phyloP scores from a whole-genome alignment of 35 echinoderm and acorn worm species.

The Lytechinus pictus region DNA sequence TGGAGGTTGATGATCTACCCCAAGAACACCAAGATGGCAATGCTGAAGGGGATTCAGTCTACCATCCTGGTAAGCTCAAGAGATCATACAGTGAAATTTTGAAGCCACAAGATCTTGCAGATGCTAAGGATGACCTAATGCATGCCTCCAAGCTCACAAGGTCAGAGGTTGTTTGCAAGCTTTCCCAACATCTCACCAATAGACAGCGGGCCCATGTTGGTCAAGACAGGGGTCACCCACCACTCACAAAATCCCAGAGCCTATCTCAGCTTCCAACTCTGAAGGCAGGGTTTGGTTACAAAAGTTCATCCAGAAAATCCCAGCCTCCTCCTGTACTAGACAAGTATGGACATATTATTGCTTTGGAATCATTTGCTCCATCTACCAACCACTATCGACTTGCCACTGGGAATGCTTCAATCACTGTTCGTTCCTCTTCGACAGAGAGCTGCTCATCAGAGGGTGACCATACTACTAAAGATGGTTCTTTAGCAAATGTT shows the following conservation, averaged over 20 bases:
- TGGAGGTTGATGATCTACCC: not conserved
- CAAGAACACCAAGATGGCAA: slow-evolving; percentile 22
- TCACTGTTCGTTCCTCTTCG: not conserved
- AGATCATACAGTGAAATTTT: slow-evolving; percentile 64
- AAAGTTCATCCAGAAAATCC: not conserved
- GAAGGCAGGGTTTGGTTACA: not conserved
- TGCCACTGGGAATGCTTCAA: slow-evolving; percentile 48
- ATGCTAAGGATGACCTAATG: slow-evolving; percentile 30
- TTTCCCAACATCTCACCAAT: slow-evolving; percentile 92
- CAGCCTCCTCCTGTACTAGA: slow-evolving; percentile 69
- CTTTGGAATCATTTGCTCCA: slow-evolving; percentile 30
- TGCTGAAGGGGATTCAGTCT: not conserved
- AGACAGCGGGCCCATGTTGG: slow-evolving; percentile 65
- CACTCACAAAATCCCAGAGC: slow-evolving; percentile 32
- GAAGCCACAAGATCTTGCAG: slow-evolving; percentile 21
- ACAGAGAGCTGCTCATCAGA: not conserved
- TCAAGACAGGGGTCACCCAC: slow-evolving; percentile 4
- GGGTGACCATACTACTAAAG: not conserved
- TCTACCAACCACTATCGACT: slow-evolving; percentile 67
- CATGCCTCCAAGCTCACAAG: slow-evolving; percentile 76
- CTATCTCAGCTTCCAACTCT: slow-evolving; percentile 21
- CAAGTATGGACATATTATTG: slow-evolving; percentile 74
- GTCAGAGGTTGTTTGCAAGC: slow-evolving; percentile 96
- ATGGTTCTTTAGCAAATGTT: not conserved
- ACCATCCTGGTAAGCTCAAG: slow-evolving; percentile 47